Evolutionary conservation across 2,797 vertebrate species (phyloP).

Genomic region (Macrochelys suwanniensis): DNA sequence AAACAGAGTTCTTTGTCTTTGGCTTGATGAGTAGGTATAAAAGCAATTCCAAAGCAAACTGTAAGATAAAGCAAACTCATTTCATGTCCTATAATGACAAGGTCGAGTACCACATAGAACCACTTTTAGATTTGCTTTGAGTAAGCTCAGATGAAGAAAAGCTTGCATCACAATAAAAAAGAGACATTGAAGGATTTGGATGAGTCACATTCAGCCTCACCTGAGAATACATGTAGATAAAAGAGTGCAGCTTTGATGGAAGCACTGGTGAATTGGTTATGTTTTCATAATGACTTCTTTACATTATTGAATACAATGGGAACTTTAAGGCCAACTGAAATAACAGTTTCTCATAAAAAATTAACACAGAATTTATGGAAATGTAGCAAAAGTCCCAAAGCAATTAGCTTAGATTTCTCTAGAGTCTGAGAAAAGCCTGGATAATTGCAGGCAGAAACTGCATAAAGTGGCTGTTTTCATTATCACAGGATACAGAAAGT

Average conservation of each 20-base stretch:
- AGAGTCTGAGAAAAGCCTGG: slow-evolving; percentile 82
- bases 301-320: slow-evolving; percentile 84
- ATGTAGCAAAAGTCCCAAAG: slow-evolving; percentile 85
- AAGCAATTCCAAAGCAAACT: slow-evolving; percentile 71
- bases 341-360: slow-evolving; percentile 87
- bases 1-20: slow-evolving; percentile 77
- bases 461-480: slow-evolving; percentile 85
- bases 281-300: slow-evolving; percentile 81
- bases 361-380: slow-evolving; percentile 88
- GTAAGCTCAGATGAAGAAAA: slow-evolving; percentile 61
- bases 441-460: slow-evolving; percentile 84
- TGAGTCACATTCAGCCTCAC: slow-evolving; percentile 58
- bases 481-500: slow-evolving; percentile 82
- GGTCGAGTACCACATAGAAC: slow-evolving; percentile 47
- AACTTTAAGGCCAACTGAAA: slow-evolving; percentile 82
- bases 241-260: slow-evolving; percentile 61
- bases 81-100: slow-evolving; percentile 75
- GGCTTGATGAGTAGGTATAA: slow-evolving; percentile 69
- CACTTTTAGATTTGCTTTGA: slow-evolving; percentile 68
- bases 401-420: slow-evolving; percentile 87
- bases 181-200: slow-evolving; percentile 28
- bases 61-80: slow-evolving; percentile 76
- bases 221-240: slow-evolving; percentile 75
- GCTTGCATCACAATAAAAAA: slow-evolving; percentile 30
- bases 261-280: slow-evolving; percentile 62